Evolutionary conservation across 2,888 invertebrate species (phyloP).

Genomic region (Heliconius ismenius): DNA sequence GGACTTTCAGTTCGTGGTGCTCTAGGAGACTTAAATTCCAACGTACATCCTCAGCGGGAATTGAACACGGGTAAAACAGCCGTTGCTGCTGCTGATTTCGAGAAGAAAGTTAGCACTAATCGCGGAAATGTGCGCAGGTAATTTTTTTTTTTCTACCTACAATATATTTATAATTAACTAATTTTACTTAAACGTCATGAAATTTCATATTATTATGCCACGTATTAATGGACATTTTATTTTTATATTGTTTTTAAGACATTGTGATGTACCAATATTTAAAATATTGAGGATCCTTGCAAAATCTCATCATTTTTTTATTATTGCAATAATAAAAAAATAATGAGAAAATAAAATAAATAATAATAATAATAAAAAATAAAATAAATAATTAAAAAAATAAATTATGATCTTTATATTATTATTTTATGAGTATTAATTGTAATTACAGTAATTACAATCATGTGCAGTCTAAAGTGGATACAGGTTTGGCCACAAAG

Average conservation of each 20-base stretch:
- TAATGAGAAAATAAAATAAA: no score
- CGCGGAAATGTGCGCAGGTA: constrained; percentile 60
- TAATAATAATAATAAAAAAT: no score
- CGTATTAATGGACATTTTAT: not conserved
- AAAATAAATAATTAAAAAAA: no score
- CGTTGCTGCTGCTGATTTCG: constrained; percentile 63
- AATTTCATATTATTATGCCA: not conserved
- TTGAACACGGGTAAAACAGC: constrained; percentile 63
- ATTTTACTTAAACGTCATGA: not conserved
- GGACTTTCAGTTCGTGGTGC: constrained; percentile 67
- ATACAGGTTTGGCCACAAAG: constrained; percentile 66
- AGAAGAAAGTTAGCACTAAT: constrained; percentile 63
- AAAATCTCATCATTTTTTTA: not conserved
- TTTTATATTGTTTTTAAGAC: not conserved
- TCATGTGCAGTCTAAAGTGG: constrained; percentile 76
- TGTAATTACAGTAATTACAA: constrained; percentile 63
- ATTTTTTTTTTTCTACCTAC: constrained; percentile 47
- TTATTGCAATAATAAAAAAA: no score
- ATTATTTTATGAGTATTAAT: not conserved
- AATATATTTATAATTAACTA: not conserved
- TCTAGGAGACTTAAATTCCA: constrained; percentile 71
- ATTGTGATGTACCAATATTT: not conserved
- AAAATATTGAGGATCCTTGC: no score
- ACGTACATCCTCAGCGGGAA: constrained; percentile 65
- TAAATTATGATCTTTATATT: not conserved